Conservation (phyloP, 2,113 vertebrate genomes). For the Myanophis thanlyinensis region DNA sequence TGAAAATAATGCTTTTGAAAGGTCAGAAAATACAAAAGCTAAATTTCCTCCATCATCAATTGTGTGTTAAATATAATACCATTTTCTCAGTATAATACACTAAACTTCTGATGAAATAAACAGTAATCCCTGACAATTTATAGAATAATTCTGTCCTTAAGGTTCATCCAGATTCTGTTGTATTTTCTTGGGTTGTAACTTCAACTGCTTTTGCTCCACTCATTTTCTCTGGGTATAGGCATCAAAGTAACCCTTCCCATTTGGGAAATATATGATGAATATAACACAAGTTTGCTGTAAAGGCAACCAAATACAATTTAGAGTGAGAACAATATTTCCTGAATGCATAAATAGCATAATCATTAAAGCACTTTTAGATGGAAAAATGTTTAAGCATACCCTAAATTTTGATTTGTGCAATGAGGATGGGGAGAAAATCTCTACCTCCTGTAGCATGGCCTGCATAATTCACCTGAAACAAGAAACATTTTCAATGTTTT, state of each 20-base stretch:
- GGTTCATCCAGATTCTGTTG: not conserved
- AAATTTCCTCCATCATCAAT: not conserved
- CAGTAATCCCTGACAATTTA: not conserved
- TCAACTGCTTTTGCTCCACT: not conserved
- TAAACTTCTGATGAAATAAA: not conserved
- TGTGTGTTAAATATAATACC: not conserved
- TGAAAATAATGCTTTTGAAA: not conserved
- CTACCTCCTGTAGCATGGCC: not conserved
- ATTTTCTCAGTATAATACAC: not conserved
- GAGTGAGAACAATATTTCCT: not conserved
- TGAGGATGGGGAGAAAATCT: not conserved
- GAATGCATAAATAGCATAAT: not conserved
- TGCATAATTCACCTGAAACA: not conserved
- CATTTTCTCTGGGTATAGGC: not conserved
- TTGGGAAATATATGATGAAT: not conserved
- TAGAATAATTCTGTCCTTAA: not conserved
- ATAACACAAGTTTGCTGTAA: not conserved
- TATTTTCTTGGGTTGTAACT: not conserved
- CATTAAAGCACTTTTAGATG: not conserved
- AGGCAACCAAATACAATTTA: not conserved
- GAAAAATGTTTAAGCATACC: not conserved
- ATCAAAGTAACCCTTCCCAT: not conserved
- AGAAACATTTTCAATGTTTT: not conserved
- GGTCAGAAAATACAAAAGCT: not conserved
- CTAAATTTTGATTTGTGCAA: not conserved